Conservation (phyloP, 2,797 vertebrate genomes). For the Cygnus olor region DNA sequence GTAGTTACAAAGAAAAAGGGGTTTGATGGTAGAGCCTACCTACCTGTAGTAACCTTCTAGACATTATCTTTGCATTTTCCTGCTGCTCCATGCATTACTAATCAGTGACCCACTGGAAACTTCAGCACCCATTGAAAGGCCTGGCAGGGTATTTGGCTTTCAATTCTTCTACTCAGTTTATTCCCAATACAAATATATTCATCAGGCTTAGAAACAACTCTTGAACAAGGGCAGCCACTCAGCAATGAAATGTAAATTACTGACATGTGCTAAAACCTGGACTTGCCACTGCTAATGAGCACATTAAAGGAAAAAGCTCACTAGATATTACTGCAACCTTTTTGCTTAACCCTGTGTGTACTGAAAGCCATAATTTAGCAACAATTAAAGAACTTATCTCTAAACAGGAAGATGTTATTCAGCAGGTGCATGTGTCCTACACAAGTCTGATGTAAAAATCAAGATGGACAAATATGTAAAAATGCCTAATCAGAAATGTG, state of each 20-base stretch:
- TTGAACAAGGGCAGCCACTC: slow-evolving; percentile 77
- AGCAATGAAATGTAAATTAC: slow-evolving; percentile 83
- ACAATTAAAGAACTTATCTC: slow-evolving; percentile 58
- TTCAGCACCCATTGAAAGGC: slow-evolving; percentile 83
- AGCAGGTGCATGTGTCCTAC: background rate
- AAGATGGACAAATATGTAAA: background rate
- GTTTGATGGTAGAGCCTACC: slow-evolving; percentile 77
- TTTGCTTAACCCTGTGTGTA: slow-evolving; percentile 76
- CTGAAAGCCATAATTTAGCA: slow-evolving; percentile 61
- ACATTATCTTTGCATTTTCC: slow-evolving; percentile 81
- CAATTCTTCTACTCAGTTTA: slow-evolving; percentile 86
- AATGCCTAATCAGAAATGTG: background rate
- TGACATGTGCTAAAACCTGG: slow-evolving; percentile 80
- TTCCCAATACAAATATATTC: slow-evolving; percentile 82
- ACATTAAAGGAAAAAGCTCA: slow-evolving; percentile 74
- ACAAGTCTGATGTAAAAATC: slow-evolving; percentile 5
- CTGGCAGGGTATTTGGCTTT: slow-evolving; percentile 85
- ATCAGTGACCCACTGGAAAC: slow-evolving; percentile 88
- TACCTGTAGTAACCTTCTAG: slow-evolving; percentile 83
- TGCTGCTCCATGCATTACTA: slow-evolving; percentile 82
- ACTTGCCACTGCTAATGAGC: slow-evolving; percentile 80
- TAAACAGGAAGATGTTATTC: slow-evolving; percentile 18
- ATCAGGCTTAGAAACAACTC: slow-evolving; percentile 79
- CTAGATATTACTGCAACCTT: slow-evolving; percentile 76
- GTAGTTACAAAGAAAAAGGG: slow-evolving; percentile 57